A percentile compares a stretch with the other conserved stretches of the same genome.
Conservation (phyloP, 2,888 invertebrate species). For the Idaea straminata region DNA sequence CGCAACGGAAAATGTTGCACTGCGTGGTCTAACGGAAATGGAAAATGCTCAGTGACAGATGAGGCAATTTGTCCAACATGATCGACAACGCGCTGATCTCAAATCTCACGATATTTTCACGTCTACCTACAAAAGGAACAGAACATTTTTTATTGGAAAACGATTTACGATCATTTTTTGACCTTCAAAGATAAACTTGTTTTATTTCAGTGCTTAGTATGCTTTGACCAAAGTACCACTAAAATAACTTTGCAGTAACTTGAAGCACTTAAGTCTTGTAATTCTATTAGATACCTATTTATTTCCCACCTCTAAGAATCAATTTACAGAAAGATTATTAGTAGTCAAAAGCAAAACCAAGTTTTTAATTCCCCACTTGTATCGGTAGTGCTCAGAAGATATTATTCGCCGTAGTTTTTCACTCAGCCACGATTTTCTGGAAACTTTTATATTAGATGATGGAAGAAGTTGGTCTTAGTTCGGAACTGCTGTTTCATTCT, state of each 20-base stretch:
- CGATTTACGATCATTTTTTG: slow-evolving; percentile 35
- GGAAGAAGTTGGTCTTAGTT: background rate
- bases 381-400: background rate
- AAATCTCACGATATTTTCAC: slow-evolving; percentile 18
- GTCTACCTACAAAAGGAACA: slow-evolving; percentile 19
- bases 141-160: slow-evolving; percentile 39
- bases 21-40: slow-evolving; percentile 16
- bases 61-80: slow-evolving; percentile 45
- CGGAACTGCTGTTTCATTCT: background rate
- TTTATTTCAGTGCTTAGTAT: slow-evolving; percentile 16
- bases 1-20: background rate
- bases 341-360: background rate
- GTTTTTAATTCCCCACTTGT: background rate
- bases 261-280: too few species aligned
- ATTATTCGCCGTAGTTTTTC: background rate
- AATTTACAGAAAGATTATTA: too few species aligned
- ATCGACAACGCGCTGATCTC: slow-evolving; percentile 36
- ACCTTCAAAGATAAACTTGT: slow-evolving; percentile 23
- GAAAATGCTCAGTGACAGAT: slow-evolving; percentile 41
- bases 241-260: too few species aligned
- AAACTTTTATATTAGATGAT: background rate
- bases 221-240: too few species aligned
- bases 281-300: too few species aligned
- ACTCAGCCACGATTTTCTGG: background rate
- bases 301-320: too few species aligned